Evolutionary conservation across 2,113 vertebrate species (phyloP), one percentile per base, ranked within the genome.

Genomic region (Crotalus viridis): DNA sequence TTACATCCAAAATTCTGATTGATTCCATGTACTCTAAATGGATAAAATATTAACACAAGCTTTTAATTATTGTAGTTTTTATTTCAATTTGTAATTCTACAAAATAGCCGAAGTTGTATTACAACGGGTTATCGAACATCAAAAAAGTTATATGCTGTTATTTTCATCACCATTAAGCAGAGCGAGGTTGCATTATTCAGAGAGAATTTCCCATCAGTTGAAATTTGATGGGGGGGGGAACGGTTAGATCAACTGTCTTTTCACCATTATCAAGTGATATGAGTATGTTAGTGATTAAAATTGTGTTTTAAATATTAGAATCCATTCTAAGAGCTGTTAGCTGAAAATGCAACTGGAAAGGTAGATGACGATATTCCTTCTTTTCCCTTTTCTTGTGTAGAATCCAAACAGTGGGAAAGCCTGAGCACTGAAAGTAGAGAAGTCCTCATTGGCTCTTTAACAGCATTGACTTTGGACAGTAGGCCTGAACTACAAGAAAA

Each of bases 401-500:
- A 98, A 94, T 98, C 98, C 87, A 98, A 98, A 39, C 98, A 99
- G 95, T 99, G 98, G 99, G 98, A 97, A 93, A 98, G 98, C 95
- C 97, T 99, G 97, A 98, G 98, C 1, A 94, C 96, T 92, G 98
- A 98, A 96, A 98, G 98, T 97, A 98, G 99, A 95, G 97, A 97
- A 55, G 98, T 98, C 95, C 98, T 99, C 93, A 96, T 99, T 94
- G 97, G 95, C 69, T 99, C 99, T 0, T 97, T 99, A 95, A 98
- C 98, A 10, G 98, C 98, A 0, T 98, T 99, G 98, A 98, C 98
- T 88, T 97, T 98, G 3, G 99, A 99, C 95, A 99, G 96, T 97
- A 98, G 99, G 93, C 98, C 99, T 0, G 99, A 99, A 89, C 97
- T 99, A 85, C 98, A 97, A 92, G 99, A 99, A 85, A 99, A 98